Base-by-base conservation (phyloP, 2,797 vertebrate genomes). In the Argentina silus region DNA sequence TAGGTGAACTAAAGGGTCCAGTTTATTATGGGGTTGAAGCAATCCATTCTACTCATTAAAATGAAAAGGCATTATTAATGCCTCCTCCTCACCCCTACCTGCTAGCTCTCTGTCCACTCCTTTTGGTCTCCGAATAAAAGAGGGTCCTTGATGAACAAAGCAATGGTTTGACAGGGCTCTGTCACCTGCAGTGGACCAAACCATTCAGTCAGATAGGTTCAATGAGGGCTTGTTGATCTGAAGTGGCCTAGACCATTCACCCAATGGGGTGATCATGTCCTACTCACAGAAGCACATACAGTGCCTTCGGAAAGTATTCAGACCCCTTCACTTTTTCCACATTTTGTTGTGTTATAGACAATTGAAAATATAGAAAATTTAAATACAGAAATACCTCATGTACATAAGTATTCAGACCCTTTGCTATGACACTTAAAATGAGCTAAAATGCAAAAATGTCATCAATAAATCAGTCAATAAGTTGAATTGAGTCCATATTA, bases 41-140 rank as follows among this genome's bases (percentile, higher is more conserved):
- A 62, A 77, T 88, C 84, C 85, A 83, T 88, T 82, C 85, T 79
- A 75, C 81, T 72, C 70, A 61, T 55, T 72, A 68, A 79, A 53
- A 62, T 79, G 70, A 72, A 75, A 86, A 83, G 78, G 62, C 23
- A 78, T 81, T 71, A 74, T 83, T 84, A 76, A 84, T 86, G 73
- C 55, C 60, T 70, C 72, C 36, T 83, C 80, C 78, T 78, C 71
- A 53, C 78, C 81, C 80, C 83, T 68, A 81, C 86, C 83, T 79
- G 83, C 85, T 85, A 76, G 69, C 79, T 36, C 36, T 63, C 70
- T 55, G 62, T 81, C 82, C 79, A 43, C 81, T 86, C 77, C 83
- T 87, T 88, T 85, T 84, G 89, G 87, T 88, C 81, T 82, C 61
- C 77, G 87, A 81, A 93, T 93, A 84, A 92, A 92, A 93, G 88